Base-by-base conservation (phyloP, 2,113 vertebrate genomes). In the Pomatostomus ruficeps region DNA sequence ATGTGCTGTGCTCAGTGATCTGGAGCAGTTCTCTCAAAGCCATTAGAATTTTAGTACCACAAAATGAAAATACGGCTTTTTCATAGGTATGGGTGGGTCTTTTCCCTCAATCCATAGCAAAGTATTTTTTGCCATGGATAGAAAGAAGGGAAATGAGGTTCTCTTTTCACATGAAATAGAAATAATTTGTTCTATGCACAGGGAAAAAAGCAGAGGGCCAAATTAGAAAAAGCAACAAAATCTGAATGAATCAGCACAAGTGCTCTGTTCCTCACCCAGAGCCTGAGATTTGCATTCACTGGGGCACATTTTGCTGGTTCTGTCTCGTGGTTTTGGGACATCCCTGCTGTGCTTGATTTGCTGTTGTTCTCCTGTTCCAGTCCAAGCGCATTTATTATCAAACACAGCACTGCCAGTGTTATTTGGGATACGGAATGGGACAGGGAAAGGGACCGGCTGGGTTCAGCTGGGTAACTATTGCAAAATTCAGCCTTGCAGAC, bases 21-120 rank as follows among this genome's bases (percentile, higher is more conserved):
- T 55, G 62, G 14, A 52, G 38, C 23, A 58, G 14, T 16, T 78
- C 13, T 51, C 49, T 31, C 52, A 16, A 79, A 38, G 16, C 9
- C 4, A 66, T 25, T 6, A 8, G 18, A 83, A 88, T 66, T 89
- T 81, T 49, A 74, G 26, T 36, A 58, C 11, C 28, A 43, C 22
- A 59, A 59, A 67, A 23, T 29, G 58, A 45, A 84, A 87, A 31
- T 16, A 51, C 20, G 51, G 7, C 9, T 15, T 43, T 38, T 25
- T 36, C 7, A 35, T 21, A 51, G 22, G 3, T 7, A 12, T 65
- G n/a, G 19, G 42, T 5, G 12, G 7, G 11, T 21, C 28, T 29
- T 2, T 2, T 0, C 1, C 4, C 15, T 6, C 18, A 33, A 1
- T 62, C 25, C 35, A 33, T 25, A 57, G 10, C 11, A 24, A 24